These are phyloP conservation scores for Brachionichthys hirsutus DNA, from an alignment of 2,113 vertebrate species.

Conservation along the genomic window DNA sequence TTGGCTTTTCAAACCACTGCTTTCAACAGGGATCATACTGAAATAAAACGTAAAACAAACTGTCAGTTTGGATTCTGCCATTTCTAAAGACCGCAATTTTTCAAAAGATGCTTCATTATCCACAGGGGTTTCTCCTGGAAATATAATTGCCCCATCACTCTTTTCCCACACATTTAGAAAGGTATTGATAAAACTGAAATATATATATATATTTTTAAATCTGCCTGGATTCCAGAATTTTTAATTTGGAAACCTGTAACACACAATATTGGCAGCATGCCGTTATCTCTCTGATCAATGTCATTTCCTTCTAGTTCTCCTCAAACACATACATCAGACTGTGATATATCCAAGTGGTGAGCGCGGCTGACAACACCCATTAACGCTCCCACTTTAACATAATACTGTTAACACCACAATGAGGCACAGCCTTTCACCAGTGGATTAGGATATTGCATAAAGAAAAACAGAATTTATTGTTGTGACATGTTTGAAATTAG, in stretches of 20 bases:
- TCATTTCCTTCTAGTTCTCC: slow-evolving; percentile 10
- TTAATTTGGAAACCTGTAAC: not conserved
- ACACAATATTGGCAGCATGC: slow-evolving; percentile 17
- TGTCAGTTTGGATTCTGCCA: slow-evolving; percentile 7
- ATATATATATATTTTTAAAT: too few relatives aligned
- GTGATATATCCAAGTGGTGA: slow-evolving; percentile 17
- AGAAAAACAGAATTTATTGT: not conserved
- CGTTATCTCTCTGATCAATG: not conserved
- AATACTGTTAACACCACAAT: slow-evolving; percentile 26
- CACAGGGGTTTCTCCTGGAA: not conserved
- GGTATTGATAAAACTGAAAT: not conserved
- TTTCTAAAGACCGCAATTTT: slow-evolving; percentile 28
- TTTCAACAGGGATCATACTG: slow-evolving; percentile 24
- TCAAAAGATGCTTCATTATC: not conserved
- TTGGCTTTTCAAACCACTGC: slow-evolving; percentile 43
- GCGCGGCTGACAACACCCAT: slow-evolving; percentile 26
- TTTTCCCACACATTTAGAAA: not conserved
- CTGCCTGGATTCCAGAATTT: slow-evolving; percentile 3
- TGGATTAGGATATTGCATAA: slow-evolving; percentile 6
- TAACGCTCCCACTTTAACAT: slow-evolving; percentile 29
- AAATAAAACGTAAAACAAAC: slow-evolving; percentile 22
- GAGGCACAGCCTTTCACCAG: slow-evolving; percentile 11
- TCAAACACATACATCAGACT: slow-evolving; percentile 14
- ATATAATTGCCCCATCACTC: slow-evolving; percentile 2
- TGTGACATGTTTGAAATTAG: slow-evolving; percentile 1